phyloP scores from a whole-genome alignment of 2,888 invertebrate genomes.

The Ceraclea dissimilis region DNA sequence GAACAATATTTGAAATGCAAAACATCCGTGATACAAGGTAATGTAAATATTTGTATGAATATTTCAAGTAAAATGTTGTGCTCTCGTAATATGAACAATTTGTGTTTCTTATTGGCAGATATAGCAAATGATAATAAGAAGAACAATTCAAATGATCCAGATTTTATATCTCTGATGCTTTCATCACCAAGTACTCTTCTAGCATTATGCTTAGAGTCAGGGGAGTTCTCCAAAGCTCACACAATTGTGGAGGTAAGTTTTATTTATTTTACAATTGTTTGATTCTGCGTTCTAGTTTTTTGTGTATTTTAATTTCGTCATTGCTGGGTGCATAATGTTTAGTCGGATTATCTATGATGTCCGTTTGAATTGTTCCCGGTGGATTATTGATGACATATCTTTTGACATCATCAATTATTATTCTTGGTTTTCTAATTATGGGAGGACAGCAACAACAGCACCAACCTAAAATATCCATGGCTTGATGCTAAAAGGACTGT shows the following conservation, averaged over 20 bases:
- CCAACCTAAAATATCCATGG: conserved; percentile 52
- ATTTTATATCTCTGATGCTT: conserved; percentile 61
- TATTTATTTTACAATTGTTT: not conserved
- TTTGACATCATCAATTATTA: conserved; percentile 48
- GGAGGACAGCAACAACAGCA: conserved; percentile 42
- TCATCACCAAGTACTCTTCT: conserved; percentile 68
- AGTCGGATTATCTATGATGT: conserved; percentile 31
- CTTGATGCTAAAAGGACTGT: too few species aligned
- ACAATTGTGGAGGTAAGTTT: conserved; percentile 67
- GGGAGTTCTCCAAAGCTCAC: conserved; percentile 65
- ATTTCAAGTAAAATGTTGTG: too few species aligned
- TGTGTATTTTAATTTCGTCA: conserved; percentile 50
- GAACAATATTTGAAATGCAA: conserved; percentile 26
- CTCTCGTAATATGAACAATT: too few species aligned
- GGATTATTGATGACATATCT: conserved; percentile 49
- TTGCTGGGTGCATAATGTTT: conserved; percentile 47
- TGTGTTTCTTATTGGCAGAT: not conserved
- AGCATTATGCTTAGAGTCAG: conserved; percentile 66
- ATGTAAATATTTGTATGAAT: too few species aligned
- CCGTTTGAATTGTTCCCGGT: conserved; percentile 41
- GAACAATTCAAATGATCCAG: conserved; percentile 30
- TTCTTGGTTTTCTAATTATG: conserved; percentile 48
- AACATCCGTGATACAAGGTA: not conserved
- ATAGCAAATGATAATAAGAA: conserved; percentile 31
- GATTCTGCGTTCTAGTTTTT: conserved; percentile 40